Evolutionary conservation across 2,797 vertebrate species (phyloP).

Genomic region (Gymnothorax javanicus): DNA sequence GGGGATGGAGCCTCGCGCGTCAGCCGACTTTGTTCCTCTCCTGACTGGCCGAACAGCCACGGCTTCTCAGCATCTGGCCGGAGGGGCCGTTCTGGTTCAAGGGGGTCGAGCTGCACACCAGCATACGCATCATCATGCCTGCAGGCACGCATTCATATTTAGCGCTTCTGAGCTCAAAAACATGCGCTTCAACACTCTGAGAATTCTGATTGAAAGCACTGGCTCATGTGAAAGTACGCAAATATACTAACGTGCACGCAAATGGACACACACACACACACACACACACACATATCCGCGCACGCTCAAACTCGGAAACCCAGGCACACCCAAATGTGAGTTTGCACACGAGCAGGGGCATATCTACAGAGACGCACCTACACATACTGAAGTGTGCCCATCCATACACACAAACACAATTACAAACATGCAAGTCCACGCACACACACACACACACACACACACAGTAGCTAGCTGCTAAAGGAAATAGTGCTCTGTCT

Average conservation of each 20-base stretch:
- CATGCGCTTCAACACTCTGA: not conserved
- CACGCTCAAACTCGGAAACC: not conserved
- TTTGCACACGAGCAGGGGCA: conserved; percentile 1
- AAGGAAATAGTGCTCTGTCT: not conserved
- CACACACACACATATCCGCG: conserved; percentile 28
- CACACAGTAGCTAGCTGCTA: not conserved
- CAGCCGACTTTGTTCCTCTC: not conserved
- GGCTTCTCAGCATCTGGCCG: not conserved
- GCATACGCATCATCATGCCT: not conserved
- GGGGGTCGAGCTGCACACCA: not conserved
- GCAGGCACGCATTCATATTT: not conserved
- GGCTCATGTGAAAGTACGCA: not conserved
- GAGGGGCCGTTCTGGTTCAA: not conserved
- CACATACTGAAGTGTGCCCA: conserved; percentile 31
- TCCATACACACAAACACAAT: conserved; percentile 23
- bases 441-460: conserved; percentile 23
- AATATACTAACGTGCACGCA: conserved; percentile 31
- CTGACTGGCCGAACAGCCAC: not conserved
- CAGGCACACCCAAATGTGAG: not conserved
- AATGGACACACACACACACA: not conserved
- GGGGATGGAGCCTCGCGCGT: not conserved
- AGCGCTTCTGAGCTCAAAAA: not conserved
- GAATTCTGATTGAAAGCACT: not conserved
- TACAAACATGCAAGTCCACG: not conserved
- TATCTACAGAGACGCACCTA: not conserved